Base-by-base conservation (phyloP, 2,113 vertebrate species). In the Phalacrocorax carbo region DNA sequence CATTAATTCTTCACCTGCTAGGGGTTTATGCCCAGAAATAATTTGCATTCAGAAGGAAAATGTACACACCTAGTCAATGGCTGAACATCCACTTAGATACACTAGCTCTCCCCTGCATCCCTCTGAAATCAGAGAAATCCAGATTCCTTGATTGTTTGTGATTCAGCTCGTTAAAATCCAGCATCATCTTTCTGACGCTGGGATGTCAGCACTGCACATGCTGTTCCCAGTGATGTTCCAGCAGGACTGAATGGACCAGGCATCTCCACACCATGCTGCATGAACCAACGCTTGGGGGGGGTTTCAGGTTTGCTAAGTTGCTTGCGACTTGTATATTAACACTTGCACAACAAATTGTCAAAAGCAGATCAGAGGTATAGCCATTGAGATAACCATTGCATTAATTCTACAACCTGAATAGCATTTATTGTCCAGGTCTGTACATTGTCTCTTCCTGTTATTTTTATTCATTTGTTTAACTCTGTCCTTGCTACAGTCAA, bases 201-300 rank as follows among this genome's bases (percentile, higher is more conserved):
- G 29, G 34, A 34, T 54, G 11, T 22, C 61, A 79, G 52, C 14
- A 7, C 10, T 34, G 69, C 22, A 40, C 36, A 23, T 0, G 0
- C 16, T 64, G 11, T 2, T 77, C 51, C 32, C 68, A 55, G 3
- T 72, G 61, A 49, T 15, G 7, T 32, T 49, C 27, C 64, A 64
- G 22, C 32, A 32, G n/a, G 49, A 21, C 18, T 7, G 15, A 36
- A 52, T 1, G 36, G n/a, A 64, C 12, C 36, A 16, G 3, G 3
- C 6, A 5, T 8, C 61, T 32, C 22, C 34, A 36, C 61, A 51
- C 15, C 44, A 10, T 5, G n/a, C 27, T 51, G 9, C n/a, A 22
- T 44, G 30, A 71, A 64, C 11, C 26, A 55, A 29, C 9, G 25
- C 23, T 27, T 10, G 1, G 15, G 5, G 5, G 3, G 0, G 0